Evolutionary conservation across 2,113 vertebrate genomes (phyloP), one percentile per base, ranked within the genome.

Genomic region (Saccopteryx leptura): DNA sequence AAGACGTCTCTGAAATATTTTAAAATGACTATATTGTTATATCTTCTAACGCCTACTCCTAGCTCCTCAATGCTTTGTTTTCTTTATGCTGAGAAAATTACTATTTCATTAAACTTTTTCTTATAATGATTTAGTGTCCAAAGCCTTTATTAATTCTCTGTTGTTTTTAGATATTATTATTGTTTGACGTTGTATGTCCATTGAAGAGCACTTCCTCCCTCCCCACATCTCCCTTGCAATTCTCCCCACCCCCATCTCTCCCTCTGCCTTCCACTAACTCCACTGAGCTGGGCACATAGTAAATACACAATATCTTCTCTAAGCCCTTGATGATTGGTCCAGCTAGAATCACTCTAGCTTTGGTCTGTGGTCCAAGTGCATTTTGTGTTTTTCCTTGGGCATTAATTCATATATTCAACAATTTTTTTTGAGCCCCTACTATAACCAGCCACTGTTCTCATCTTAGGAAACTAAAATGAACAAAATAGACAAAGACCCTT

Each of bases 31-130:
- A 17, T 21, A 60, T 48, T 75, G 63, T 66, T 82, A 18, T 28
- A 61, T 46, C 3, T 12, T 69, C 26, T 87, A 56, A 56, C 46
- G 4, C 48, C 28, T 65, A 23, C 11, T 71, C 28, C 31, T 79
- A 3, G 61, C 23, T 94, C 12, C 14, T 82, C 26, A 9, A 18
- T 89, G 17, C 24, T 78, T 93, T 75, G 4, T 80, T 92, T 94
- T 26, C 9, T 91, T 76, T 66, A 79, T 15, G 19, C 31, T 92
- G 65, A 90, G 50, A 83, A 89, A 88, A 58, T 54, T 21, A 94
- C 4, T 19, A 68, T 84, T 72, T 90, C 75, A 24, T 56, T 66
- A 90, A 66, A 48, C 12, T 54, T 46, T 48, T 18, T 66, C 12
- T 66, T 63, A 82, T 54, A 76, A 60, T 39, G n/a, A 56, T 85